Evolutionary conservation across 1,140 invertebrate genomes (phyloP).

Genomic region (Dufourea novaeangliae): DNA sequence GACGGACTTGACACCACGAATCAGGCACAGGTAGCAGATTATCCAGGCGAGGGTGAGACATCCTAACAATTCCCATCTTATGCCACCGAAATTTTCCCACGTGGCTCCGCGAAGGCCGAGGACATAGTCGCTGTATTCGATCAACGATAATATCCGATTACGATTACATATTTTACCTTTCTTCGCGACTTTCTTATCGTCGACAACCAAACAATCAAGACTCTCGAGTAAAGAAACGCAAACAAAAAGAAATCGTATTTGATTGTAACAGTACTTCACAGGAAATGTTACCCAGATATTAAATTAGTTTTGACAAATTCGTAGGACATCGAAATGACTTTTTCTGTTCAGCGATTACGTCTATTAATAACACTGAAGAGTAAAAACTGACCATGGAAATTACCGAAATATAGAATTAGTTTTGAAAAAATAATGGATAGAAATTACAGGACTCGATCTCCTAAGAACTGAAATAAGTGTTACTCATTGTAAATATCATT

Average conservation of each 20-base stretch:
- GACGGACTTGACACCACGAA: constrained; percentile 87
- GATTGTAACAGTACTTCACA: not conserved
- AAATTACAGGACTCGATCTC: too few relatives aligned
- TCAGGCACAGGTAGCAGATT: constrained; percentile 86
- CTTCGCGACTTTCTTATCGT: constrained; percentile 15
- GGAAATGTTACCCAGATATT: not conserved
- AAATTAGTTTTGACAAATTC: too few relatives aligned
- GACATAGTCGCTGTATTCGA: constrained; percentile 84
- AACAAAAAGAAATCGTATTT: not conserved
- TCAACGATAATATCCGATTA: constrained; percentile 58
- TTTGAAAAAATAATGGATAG: too few relatives aligned
- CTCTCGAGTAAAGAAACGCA: not conserved
- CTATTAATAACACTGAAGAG: too few relatives aligned
- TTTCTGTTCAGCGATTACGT: too few relatives aligned
- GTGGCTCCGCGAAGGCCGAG: constrained; percentile 83
- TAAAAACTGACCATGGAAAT: too few relatives aligned
- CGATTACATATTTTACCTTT: constrained; percentile 49
- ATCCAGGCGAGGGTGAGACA: constrained; percentile 88
- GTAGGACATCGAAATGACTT: too few relatives aligned
- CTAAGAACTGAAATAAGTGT: too few relatives aligned
- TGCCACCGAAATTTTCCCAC: constrained; percentile 85
- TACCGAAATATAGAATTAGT: too few relatives aligned
- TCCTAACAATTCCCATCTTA: constrained; percentile 88
- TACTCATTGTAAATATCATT: too few relatives aligned
- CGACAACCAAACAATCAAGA: not conserved